phyloP scores from a whole-genome alignment of 2,797 vertebrate genomes.

The Periophthalmus magnuspinnatus region DNA sequence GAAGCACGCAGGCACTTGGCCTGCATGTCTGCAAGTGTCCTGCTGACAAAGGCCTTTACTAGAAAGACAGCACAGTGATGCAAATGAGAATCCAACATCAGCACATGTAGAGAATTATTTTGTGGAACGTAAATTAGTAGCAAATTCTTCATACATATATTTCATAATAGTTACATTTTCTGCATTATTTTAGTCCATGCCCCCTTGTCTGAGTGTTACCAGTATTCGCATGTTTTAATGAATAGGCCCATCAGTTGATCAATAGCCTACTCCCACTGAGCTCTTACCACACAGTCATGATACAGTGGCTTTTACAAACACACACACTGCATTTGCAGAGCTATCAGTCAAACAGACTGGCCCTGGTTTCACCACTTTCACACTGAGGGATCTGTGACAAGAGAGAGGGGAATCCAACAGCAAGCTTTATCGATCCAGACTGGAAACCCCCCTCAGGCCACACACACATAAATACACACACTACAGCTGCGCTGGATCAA shows the following conservation, averaged over 20 bases:
- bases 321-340: constrained; percentile 30
- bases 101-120: neutral
- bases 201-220: constrained; percentile 23
- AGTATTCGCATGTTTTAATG: constrained; percentile 59
- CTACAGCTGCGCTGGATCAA: constrained; percentile 70
- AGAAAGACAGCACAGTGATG: constrained; percentile 63
- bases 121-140: neutral
- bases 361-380: constrained; percentile 62
- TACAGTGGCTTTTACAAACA: constrained; percentile 51
- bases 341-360: constrained; percentile 64
- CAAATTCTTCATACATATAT: neutral
- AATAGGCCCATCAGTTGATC: constrained; percentile 61
- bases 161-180: neutral
- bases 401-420: constrained; percentile 77
- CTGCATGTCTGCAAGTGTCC: constrained; percentile 19
- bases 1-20: constrained; percentile 19
- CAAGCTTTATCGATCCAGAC: constrained; percentile 79
- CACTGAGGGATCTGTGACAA: constrained; percentile 74
- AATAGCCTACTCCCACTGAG: constrained; percentile 58
- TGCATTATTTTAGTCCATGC: neutral
- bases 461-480: constrained; percentile 51
- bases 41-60: constrained; percentile 65
- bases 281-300: constrained; percentile 46
- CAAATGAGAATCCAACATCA: constrained; percentile 34
- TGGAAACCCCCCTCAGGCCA: constrained; percentile 74